phyloP scores from a whole-genome alignment of 2,113 vertebrate species.

The Camarhynchus parvulus region DNA sequence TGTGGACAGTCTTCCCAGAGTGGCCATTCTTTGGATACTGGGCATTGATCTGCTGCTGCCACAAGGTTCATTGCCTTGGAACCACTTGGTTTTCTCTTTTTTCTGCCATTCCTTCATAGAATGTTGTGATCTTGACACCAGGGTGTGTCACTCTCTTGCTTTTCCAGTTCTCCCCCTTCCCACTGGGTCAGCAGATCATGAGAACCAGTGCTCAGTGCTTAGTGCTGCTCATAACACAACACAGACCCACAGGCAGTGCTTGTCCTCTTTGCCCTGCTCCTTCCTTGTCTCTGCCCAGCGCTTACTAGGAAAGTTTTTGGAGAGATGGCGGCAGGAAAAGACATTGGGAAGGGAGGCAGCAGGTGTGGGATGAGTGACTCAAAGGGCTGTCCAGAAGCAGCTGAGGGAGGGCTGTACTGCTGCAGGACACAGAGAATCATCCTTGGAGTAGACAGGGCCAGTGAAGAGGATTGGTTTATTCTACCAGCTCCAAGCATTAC shows the following conservation, averaged over 20 bases:
- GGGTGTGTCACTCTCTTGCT: background rate
- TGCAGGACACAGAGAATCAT: background rate
- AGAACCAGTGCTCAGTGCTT: background rate
- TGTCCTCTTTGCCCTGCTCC: background rate
- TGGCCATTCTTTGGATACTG: accelerated
- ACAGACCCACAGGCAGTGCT: background rate
- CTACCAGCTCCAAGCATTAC: background rate
- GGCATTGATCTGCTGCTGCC: background rate
- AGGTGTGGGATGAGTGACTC: background rate
- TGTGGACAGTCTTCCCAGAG: background rate
- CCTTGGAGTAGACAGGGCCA: background rate
- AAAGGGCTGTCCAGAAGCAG: background rate
- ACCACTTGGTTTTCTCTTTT: background rate
- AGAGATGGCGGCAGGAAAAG: background rate
- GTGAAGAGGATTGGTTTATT: background rate
- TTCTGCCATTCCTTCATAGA: background rate
- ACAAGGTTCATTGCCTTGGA: background rate
- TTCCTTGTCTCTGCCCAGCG: background rate
- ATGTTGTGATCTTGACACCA: background rate
- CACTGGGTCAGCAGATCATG: background rate
- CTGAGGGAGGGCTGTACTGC: background rate
- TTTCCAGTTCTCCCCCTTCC: background rate
- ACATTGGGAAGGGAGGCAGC: background rate
- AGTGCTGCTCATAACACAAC: background rate
- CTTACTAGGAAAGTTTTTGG: background rate